Evolutionary conservation across 2,113 vertebrate genomes (phyloP).

Genomic region (Daubentonia madagascariensis): DNA sequence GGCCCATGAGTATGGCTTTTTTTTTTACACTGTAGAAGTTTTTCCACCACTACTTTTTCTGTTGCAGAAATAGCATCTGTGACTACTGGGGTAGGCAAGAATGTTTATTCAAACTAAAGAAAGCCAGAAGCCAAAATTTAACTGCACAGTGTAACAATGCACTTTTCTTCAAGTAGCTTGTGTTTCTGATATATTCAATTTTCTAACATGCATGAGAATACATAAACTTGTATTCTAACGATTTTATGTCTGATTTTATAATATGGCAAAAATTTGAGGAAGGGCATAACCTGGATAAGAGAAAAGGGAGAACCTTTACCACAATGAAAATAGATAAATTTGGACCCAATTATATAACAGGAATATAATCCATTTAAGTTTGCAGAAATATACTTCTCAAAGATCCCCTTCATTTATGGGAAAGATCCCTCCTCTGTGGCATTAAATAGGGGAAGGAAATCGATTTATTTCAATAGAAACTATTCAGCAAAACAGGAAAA

Average conservation of each 20-base stretch:
- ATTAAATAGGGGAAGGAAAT: constrained; percentile 27
- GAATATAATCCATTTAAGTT: constrained; percentile 64
- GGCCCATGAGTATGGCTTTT: constrained; percentile 72
- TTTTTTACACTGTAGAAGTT: constrained; percentile 60
- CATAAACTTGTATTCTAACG: constrained; percentile 52
- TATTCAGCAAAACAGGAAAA: constrained; percentile 70
- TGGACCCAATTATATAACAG: constrained; percentile 38
- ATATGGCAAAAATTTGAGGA: constrained; percentile 38
- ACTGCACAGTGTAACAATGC: constrained; percentile 57
- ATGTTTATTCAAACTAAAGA: constrained; percentile 42
- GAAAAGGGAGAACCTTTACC: constrained; percentile 47
- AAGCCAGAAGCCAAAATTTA: constrained; percentile 54
- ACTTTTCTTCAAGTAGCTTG: constrained; percentile 52
- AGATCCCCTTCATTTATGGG: neutral
- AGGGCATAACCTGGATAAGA: constrained; percentile 33
- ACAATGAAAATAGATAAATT: constrained; percentile 67
- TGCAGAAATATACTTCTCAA: constrained; percentile 70
- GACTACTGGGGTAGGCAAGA: constrained; percentile 30
- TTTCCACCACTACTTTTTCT: constrained; percentile 35
- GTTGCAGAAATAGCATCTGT: constrained; percentile 31
- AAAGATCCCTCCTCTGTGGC: constrained; percentile 62
- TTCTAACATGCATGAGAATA: constrained; percentile 53
- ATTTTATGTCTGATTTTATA: constrained; percentile 56
- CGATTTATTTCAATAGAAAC: constrained; percentile 48
- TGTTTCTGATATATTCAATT: constrained; percentile 51